These are phyloP conservation scores for Sinosuthora webbiana DNA, from an alignment of 2,113 vertebrate species.

Conservation along the genomic window DNA sequence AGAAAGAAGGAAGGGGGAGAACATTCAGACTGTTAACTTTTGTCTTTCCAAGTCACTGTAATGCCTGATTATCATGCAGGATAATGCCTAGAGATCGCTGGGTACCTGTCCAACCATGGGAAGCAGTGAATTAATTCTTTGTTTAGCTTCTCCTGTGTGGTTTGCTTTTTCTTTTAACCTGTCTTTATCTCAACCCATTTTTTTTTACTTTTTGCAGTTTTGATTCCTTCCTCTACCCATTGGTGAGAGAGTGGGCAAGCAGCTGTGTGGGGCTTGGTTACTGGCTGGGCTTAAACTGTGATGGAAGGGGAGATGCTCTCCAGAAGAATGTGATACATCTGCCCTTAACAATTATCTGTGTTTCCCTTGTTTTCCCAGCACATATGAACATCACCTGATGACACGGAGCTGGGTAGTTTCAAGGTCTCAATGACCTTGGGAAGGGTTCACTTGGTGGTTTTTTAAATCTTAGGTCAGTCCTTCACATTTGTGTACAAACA, in stretches of 20 bases:
- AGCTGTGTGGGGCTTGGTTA: background rate
- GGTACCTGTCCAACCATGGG: background rate
- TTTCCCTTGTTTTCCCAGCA: background rate
- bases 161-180: background rate
- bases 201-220: background rate
- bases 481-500: fast-evolving
- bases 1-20: background rate
- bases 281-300: background rate
- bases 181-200: background rate
- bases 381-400: background rate
- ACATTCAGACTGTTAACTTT: fast-evolving
- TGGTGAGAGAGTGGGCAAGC: background rate
- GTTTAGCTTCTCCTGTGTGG: background rate
- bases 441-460: background rate
- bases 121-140: background rate
- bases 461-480: background rate
- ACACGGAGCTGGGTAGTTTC: fast-evolving
- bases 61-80: no score
- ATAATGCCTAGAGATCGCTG: background rate
- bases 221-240: no score
- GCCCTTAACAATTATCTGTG: background rate
- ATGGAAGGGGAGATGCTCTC: no score
- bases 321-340: background rate
- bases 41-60: background rate
- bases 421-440: background rate